phyloP scores from a whole-genome alignment of 2,888 invertebrate genomes.

The Pyrocoelia pectoralis region DNA sequence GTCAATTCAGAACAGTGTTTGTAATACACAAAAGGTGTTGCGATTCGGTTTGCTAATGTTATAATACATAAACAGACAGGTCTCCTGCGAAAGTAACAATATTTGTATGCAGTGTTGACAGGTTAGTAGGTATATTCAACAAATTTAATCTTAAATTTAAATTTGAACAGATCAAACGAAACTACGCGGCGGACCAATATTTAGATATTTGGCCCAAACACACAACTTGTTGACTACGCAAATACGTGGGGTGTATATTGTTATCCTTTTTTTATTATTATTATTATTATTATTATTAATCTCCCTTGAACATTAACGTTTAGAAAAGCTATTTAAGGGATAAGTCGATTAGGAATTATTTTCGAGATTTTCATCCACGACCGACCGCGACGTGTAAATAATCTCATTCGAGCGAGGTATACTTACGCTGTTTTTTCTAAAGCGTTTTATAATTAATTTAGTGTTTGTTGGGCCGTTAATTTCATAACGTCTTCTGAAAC shows the following conservation, averaged over 20 bases:
- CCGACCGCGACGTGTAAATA: not conserved
- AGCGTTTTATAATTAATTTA: constrained; percentile 15
- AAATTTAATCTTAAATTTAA: constrained; percentile 63
- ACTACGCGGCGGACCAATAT: constrained; percentile 60
- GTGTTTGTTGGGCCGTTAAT: constrained; percentile 13
- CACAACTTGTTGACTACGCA: constrained; percentile 61
- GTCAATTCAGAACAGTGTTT: too few relatives aligned
- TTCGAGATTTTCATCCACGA: not conserved
- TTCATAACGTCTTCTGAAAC: constrained; percentile 22
- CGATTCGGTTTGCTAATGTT: too few relatives aligned
- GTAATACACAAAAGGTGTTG: too few relatives aligned
- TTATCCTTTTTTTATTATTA: constrained; percentile 51
- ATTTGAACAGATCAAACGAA: constrained; percentile 62
- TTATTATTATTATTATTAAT: constrained; percentile 38
- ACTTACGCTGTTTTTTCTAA: not conserved
- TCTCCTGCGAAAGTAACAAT: constrained; percentile 54
- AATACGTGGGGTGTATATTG: constrained; percentile 57
- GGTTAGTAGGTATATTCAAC: constrained; percentile 59
- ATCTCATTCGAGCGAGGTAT: not conserved
- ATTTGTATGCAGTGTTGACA: constrained; percentile 59
- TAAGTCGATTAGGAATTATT: constrained; percentile 12
- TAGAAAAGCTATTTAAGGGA: not conserved
- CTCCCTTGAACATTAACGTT: not conserved
- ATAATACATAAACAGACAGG: too few relatives aligned
- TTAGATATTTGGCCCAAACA: constrained; percentile 61